Evolutionary conservation across 2,888 invertebrate genomes (phyloP).

Genomic region (Rhyacophila evoluta): DNA sequence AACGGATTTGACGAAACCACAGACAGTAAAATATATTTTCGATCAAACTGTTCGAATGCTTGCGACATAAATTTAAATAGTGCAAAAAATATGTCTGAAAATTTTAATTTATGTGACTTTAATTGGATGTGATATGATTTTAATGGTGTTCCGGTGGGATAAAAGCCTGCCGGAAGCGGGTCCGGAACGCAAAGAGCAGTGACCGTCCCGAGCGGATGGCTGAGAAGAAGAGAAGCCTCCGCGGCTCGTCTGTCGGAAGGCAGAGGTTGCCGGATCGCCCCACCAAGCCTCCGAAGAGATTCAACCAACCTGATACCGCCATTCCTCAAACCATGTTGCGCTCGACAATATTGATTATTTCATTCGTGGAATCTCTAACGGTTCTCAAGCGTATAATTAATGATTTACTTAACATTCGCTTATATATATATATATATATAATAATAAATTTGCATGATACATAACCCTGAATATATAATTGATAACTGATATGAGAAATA

Average conservation of each 20-base stretch:
- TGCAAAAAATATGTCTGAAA: neutral
- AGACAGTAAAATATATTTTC: neutral
- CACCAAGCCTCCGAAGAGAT: constrained; percentile 42
- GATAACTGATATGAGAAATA: too few species aligned
- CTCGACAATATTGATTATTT: too few species aligned
- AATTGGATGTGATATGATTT: neutral
- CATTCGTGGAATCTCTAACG: too few species aligned
- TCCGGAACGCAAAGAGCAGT: constrained; percentile 12
- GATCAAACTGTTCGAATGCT: neutral
- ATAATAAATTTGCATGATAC: too few species aligned
- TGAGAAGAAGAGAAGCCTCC: constrained; percentile 40
- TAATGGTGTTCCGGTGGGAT: neutral
- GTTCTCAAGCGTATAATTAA: too few species aligned
- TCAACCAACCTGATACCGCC: neutral
- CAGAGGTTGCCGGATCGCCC: constrained; percentile 47
- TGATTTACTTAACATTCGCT: too few species aligned
- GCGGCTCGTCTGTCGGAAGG: constrained; percentile 32
- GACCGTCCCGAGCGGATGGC: constrained; percentile 16
- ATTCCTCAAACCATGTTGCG: constrained; percentile 34
- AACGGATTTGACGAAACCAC: neutral
- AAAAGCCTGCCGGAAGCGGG: neutral
- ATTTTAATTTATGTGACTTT: neutral
- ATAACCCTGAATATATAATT: too few species aligned
- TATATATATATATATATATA: too few species aligned
- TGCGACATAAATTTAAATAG: too few species aligned